Conservation (phyloP, 2,797 vertebrate genomes). For the Pseudomugil gertrudae region DNA sequence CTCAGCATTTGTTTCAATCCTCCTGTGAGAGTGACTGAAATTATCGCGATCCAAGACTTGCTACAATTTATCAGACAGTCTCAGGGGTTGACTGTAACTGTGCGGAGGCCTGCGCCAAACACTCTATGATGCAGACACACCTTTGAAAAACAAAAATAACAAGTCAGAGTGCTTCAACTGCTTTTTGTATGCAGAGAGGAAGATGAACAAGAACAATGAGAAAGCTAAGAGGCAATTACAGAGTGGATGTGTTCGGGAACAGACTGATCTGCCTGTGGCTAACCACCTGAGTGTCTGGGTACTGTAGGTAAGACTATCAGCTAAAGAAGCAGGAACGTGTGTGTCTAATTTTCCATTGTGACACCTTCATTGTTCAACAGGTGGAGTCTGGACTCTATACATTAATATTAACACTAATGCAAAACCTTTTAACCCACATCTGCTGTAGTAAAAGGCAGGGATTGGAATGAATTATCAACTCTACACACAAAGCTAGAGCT, state of each 20-base stretch:
- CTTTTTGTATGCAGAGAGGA: slow-evolving; percentile 52
- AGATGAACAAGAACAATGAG: slow-evolving; percentile 66
- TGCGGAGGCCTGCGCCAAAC: slow-evolving; percentile 47
- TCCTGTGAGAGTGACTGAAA: slow-evolving; percentile 32
- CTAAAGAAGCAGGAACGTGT: slow-evolving; percentile 11
- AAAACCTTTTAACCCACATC: slow-evolving; percentile 47
- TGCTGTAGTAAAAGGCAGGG: slow-evolving; percentile 31
- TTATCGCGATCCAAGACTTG: slow-evolving; percentile 49
- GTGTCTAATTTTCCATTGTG: slow-evolving; percentile 7
- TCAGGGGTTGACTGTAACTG: slow-evolving; percentile 43
- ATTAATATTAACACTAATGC: slow-evolving; percentile 24
- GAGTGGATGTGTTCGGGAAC: slow-evolving; percentile 39
- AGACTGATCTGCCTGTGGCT: slow-evolving; percentile 44
- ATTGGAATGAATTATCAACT: slow-evolving; percentile 56
- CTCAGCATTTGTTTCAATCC: slow-evolving; percentile 41
- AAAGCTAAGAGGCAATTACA: slow-evolving; percentile 64
- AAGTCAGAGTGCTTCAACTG: slow-evolving; percentile 51
- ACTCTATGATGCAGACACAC: slow-evolving; percentile 55
- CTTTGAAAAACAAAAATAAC: slow-evolving; percentile 56
- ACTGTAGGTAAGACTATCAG: slow-evolving; percentile 35
- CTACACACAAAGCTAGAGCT: slow-evolving; percentile 48
- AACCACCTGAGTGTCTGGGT: slow-evolving; percentile 42
- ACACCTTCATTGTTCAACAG: slow-evolving; percentile 34
- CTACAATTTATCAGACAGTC: slow-evolving; percentile 54
- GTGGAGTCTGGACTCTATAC: slow-evolving; percentile 35